Evolutionary conservation across 1,140 invertebrate species (phyloP).

Genomic region (Drosophila seguyi): DNA sequence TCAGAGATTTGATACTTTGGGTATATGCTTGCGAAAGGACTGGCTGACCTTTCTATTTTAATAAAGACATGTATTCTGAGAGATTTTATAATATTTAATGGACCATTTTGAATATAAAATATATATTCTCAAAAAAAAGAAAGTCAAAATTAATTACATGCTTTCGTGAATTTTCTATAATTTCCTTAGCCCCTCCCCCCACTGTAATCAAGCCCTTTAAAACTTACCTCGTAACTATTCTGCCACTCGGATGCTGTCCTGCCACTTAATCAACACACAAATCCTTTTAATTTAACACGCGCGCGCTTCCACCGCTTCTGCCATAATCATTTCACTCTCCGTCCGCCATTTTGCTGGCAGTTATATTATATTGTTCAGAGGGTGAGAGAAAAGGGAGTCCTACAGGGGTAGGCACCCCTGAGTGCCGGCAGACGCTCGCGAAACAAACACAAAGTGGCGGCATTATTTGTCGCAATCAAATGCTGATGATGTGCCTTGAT

Average conservation of each 20-base stretch:
- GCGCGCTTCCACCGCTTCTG: conserved; percentile 33
- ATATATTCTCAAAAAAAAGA: neutral
- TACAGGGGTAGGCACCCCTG: conserved; percentile 37
- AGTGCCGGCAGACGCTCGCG: conserved; percentile 43
- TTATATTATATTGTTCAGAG: neutral
- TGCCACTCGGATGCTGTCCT: conserved; percentile 34
- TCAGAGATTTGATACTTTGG: neutral
- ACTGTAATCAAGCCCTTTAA: neutral
- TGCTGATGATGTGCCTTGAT: conserved; percentile 82
- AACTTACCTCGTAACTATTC: conserved; percentile 7
- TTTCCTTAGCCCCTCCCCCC: neutral
- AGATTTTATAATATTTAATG: neutral
- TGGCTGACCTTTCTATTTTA: neutral
- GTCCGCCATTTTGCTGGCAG: conserved; percentile 60
- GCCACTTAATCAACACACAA: conserved; percentile 79
- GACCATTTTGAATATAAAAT: neutral
- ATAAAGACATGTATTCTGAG: neutral
- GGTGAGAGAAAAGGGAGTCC: neutral
- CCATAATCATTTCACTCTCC: conserved; percentile 35
- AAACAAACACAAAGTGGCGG: conserved; percentile 78
- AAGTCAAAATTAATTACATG: neutral
- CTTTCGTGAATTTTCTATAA: neutral
- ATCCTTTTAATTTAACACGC: conserved; percentile 80
- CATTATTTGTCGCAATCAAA: conserved; percentile 85
- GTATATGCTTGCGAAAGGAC: neutral